phyloP scores from a whole-genome alignment of 2,797 vertebrate genomes.

The Coendou prehensilis region DNA sequence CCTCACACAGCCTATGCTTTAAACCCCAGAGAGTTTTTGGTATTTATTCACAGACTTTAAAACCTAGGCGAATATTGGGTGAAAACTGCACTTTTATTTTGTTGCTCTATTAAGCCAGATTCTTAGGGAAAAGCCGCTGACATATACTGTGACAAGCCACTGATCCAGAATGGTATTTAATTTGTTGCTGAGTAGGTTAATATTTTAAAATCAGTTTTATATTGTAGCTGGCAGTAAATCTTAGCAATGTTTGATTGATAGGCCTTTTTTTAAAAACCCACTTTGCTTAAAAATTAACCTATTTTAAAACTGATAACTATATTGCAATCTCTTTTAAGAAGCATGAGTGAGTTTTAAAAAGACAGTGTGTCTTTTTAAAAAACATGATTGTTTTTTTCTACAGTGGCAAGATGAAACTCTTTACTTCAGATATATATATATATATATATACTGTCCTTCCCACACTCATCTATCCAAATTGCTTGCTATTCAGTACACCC shows the following conservation, averaged over 20 bases:
- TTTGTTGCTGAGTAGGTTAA: conserved; percentile 57
- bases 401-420: neutral
- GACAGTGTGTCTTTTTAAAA: conserved; percentile 19
- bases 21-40: neutral
- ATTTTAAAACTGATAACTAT: conserved; percentile 49
- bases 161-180: conserved; percentile 60
- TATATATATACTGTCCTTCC: neutral
- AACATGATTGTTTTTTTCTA: neutral
- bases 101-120: neutral
- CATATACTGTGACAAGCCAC: neutral
- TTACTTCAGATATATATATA: neutral
- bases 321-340: conserved; percentile 58
- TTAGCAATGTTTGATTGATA: conserved; percentile 65
- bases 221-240: conserved; percentile 61
- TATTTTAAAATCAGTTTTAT: conserved; percentile 71
- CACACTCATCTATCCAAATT: neutral
- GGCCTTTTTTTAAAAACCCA: neutral
- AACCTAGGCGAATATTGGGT: neutral
- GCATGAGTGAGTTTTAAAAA: conserved; percentile 46
- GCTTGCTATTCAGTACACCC: neutral
- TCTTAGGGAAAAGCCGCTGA: conserved; percentile 42
- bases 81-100: conserved; percentile 63
- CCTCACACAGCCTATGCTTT: conserved; percentile 39
- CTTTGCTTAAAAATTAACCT: conserved; percentile 65
- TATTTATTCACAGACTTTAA: conserved; percentile 48